Percentiles rank a stretch among this genome's conserved stretches.
phyloP scores from a whole-genome alignment of 2,888 invertebrate species.

The Conops quadrifasciatus region DNA sequence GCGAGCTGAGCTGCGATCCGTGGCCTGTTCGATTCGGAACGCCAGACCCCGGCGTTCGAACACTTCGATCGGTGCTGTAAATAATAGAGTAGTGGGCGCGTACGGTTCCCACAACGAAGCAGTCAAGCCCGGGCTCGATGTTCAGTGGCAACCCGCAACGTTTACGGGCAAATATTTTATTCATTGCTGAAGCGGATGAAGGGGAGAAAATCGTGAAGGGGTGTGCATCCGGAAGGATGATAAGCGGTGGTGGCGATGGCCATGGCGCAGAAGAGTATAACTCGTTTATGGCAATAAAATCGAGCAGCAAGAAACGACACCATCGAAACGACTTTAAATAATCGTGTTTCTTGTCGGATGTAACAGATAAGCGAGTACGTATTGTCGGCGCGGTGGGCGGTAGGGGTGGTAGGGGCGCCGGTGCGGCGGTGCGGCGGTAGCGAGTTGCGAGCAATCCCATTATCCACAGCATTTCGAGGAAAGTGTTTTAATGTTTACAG shows the following conservation, averaged over 20 bases:
- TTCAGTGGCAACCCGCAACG: slow-evolving; percentile 1
- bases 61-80: slow-evolving; percentile 21
- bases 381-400: background rate
- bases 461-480: background rate
- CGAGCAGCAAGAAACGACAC: background rate
- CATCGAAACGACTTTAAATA: slow-evolving; percentile 8
- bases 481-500: background rate
- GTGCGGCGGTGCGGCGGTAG: too few species aligned
- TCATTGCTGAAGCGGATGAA: slow-evolving; percentile 18
- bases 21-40: background rate
- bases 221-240: slow-evolving; percentile 12
- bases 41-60: background rate
- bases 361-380: background rate
- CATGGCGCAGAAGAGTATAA: background rate
- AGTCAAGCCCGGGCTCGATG: background rate
- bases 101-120: background rate
- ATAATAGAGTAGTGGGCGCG: slow-evolving; percentile 22
- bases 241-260: background rate
- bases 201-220: background rate
- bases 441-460: too few species aligned
- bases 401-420: too few species aligned
- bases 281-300: slow-evolving; percentile 21
- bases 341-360: slow-evolving; percentile 11
- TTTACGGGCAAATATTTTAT: slow-evolving; percentile 28
- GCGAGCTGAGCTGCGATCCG: too few species aligned